Conservation (phyloP, 2,888 invertebrate genomes). For the Rotaria sp. region DNA sequence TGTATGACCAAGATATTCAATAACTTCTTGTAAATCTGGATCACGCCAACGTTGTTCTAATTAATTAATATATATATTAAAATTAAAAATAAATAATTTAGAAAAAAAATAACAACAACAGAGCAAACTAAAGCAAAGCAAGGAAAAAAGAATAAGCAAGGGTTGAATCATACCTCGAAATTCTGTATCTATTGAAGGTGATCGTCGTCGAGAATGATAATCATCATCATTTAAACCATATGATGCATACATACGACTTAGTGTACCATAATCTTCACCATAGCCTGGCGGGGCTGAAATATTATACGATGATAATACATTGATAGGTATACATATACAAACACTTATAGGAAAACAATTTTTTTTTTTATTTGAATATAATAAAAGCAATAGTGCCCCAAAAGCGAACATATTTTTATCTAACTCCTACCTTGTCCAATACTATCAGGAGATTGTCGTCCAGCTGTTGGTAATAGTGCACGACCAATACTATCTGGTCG, state of each 20-base stretch:
- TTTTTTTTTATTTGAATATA: neutral
- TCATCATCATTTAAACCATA: neutral
- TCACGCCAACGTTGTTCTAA: constrained; percentile 64
- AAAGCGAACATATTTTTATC: neutral
- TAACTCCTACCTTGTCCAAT: constrained; percentile 8
- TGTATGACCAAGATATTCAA: constrained; percentile 88
- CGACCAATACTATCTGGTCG: constrained; percentile 2
- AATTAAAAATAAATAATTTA: neutral
- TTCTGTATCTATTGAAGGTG: constrained; percentile 28
- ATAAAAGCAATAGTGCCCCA: neutral
- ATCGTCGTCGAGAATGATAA: neutral
- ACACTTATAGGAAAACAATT: neutral
- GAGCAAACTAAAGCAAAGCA: neutral
- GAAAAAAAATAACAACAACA: neutral
- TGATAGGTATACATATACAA: neutral
- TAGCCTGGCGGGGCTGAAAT: constrained; percentile 10
- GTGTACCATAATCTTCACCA: constrained; percentile 33
- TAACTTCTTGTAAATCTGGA: constrained; percentile 94
- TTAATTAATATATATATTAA: neutral
- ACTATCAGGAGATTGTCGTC: constrained; percentile 12
- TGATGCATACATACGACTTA: constrained; percentile 10
- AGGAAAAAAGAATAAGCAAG: neutral
- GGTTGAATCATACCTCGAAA: neutral
- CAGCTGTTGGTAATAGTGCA: neutral
- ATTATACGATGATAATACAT: neutral